Evolutionary conservation across 2,797 vertebrate species (phyloP), one percentile per base, ranked within the genome.

Genomic region (Prunella strophiata): DNA sequence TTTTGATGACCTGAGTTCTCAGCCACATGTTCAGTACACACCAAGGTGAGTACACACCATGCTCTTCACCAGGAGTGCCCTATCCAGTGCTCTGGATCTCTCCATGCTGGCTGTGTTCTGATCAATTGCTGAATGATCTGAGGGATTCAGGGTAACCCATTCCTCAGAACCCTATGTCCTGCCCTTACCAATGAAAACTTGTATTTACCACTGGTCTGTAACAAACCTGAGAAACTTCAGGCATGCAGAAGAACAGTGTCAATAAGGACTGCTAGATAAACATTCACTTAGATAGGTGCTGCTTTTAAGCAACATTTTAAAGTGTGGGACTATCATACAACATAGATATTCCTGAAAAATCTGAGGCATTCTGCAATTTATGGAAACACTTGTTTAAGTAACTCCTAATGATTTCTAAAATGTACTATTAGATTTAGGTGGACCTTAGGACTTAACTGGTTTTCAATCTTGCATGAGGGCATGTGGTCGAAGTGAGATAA

Each of bases 41-140:
- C 96, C 98, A 98, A 97, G 98, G 98, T 98, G 55, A 95, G 98
- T 98, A 57, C 72, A 71, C 65, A 17, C 8, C 14, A 0, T 1
- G 5, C 12, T 58, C 42, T 74, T 88, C 36, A 23, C 19, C 17
- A 61, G 42, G 27, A 61, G 30, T 32, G 23, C 43, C 25, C 18
- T 27, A 12, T 22, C 9, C 54, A 59, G 4, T 47, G 73, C 29
- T 66, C 48, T 74, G 55, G 32, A 38, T 50, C 22, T 75, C 66
- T 67, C 65, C 45, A 27, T 15, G 16, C 30, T 70, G 47, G 5
- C 16, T 43, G 10, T 52, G 9, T 27, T 51, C 27, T 34, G 40
- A 66, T 59, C 29, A 55, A 5, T 26, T 55, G 59, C 59, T 89
- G 78, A 77, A n/a, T 47, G 16, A 48, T 29, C 43, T 30, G 40